Percentiles rank a stretch among this genome's conserved stretches.
Conservation (phyloP, 2,113 vertebrate species). For the Piliocolobus tephrosceles region DNA sequence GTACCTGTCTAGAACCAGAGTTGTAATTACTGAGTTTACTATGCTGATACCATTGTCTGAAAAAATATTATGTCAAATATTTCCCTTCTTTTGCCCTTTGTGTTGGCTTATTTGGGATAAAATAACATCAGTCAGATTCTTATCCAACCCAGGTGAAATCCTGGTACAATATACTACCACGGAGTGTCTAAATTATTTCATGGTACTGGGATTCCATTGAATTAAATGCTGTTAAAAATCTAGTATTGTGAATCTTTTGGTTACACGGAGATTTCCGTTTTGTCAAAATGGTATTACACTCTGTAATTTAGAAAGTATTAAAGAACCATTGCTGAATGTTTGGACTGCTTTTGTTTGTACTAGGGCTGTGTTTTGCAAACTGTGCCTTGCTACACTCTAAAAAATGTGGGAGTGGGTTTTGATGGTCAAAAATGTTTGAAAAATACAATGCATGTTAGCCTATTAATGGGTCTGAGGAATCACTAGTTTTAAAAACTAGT, state of each 20-base stretch:
- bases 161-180: neutral
- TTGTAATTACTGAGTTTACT: slow-evolving; percentile 57
- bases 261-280: neutral
- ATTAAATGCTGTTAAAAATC: slow-evolving; percentile 47
- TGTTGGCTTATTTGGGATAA: slow-evolving; percentile 12
- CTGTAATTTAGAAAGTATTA: slow-evolving; percentile 36
- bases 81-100: slow-evolving; percentile 43
- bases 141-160: slow-evolving; percentile 23
- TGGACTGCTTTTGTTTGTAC: slow-evolving; percentile 39
- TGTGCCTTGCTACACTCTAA: neutral
- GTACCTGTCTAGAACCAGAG: neutral
- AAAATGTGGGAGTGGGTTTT: neutral
- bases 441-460: neutral
- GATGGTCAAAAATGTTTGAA: neutral
- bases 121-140: slow-evolving; percentile 27
- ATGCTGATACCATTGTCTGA: slow-evolving; percentile 45
- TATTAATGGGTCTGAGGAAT: neutral
- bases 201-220: slow-evolving; percentile 1
- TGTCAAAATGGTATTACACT: slow-evolving; percentile 14
- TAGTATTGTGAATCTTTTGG: slow-evolving; percentile 3
- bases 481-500: neutral
- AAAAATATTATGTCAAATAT: slow-evolving; percentile 41
- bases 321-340: neutral
- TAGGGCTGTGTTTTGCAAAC: slow-evolving; percentile 35
- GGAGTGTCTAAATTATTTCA: slow-evolving; percentile 28